phyloP scores from a whole-genome alignment of 2,888 invertebrate species.

The Neoitamus cyanurus region DNA sequence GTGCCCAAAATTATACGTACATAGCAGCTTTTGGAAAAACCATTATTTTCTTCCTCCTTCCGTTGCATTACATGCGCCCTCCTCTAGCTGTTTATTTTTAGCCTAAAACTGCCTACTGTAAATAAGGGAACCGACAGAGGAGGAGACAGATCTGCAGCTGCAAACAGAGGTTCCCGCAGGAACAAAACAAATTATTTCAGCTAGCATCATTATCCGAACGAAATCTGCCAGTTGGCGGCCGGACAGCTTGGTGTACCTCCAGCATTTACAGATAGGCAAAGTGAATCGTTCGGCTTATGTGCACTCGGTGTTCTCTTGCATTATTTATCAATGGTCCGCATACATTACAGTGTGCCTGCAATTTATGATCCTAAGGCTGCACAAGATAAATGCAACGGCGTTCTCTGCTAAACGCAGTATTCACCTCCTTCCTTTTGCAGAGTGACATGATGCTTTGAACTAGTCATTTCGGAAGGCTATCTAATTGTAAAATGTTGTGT shows the following conservation, averaged over 20 bases:
- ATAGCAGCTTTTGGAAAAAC: too few species aligned
- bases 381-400: background rate
- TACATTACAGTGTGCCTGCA: conserved; percentile 11
- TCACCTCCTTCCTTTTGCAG: background rate
- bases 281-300: background rate
- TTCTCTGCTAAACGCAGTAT: background rate
- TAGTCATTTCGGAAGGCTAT: background rate
- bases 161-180: background rate
- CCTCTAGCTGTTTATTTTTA: background rate
- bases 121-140: background rate
- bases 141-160: background rate
- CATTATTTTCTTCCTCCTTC: too few species aligned
- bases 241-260: background rate
- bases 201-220: background rate
- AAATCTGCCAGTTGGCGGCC: background rate
- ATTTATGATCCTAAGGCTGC: background rate
- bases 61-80: too few species aligned
- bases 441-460: background rate
- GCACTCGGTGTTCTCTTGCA: background rate
- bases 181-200: background rate
- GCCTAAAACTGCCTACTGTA: background rate
- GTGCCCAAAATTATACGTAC: too few species aligned
- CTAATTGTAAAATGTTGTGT: background rate
- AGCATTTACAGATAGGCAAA: background rate
- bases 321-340: conserved; percentile 20